Evolutionary conservation across 2,113 vertebrate species (phyloP).

Genomic region (Spermophilus dauricus): DNA sequence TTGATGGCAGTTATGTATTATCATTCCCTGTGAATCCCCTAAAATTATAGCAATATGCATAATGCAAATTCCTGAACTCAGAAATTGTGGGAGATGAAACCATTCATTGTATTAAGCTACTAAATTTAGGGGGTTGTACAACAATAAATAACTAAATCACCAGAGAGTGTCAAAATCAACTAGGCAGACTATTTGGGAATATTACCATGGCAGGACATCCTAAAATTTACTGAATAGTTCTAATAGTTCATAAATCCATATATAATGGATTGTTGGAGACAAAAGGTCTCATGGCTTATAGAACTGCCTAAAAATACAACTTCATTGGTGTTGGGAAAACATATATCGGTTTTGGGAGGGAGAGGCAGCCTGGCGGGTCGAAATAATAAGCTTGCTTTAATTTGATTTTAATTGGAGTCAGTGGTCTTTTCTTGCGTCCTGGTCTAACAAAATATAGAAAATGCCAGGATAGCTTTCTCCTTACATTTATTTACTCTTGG

Average conservation of each 20-base stretch:
- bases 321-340: neutral
- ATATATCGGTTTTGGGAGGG: no score
- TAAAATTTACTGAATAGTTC: neutral
- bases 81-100: neutral
- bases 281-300: neutral
- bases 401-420: no score
- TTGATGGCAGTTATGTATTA: no score
- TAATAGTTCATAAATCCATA: neutral
- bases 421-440: no score
- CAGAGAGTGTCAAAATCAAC: neutral
- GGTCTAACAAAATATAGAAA: no score
- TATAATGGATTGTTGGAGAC: neutral
- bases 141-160: neutral
- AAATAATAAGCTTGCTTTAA: no score
- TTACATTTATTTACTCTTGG: no score
- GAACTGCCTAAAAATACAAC: neutral
- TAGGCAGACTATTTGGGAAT: neutral
- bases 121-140: neutral
- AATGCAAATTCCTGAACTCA: neutral
- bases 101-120: neutral
- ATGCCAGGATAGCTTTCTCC: no score
- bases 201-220: neutral
- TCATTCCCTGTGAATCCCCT: neutral
- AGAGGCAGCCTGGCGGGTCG: no score
- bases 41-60: neutral